Base-by-base conservation (phyloP, 2,888 invertebrate genomes). In the Trichacis sp. region DNA sequence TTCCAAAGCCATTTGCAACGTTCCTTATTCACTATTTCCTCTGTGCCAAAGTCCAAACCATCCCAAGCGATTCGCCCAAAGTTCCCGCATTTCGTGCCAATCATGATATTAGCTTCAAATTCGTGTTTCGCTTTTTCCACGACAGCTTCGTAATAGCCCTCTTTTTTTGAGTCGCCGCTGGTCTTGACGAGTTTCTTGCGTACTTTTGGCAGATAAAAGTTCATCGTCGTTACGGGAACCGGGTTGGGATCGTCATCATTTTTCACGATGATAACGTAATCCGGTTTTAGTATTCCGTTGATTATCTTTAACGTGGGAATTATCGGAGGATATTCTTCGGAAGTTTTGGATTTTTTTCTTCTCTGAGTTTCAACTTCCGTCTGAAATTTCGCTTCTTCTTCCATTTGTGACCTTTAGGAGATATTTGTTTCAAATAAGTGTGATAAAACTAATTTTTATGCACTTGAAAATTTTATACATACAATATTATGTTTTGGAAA, bases 11-110 rank as follows among this genome's bases (percentile, higher is more conserved):
- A 81, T 51, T 77, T 80, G 1, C 85, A 79, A 2, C 72, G 72
- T 72, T 93, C 92, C 5, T 87, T 88, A 72, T 89, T 89, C 0
- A 91, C 87, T 0, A 85, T 79, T 73, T 88, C 87, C 0, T 89
- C 91, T 15, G 90, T 88, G 69, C 88, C 87, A 64, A 89, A 89
- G 51, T 90, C 89, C 73, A 88, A 88, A 11, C 93, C 93, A 73
- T 91, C 89, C 91, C 92, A 93, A 0, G 86, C 81, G 53, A 87
- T 76, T 73, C 85, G 80, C 36, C 85, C 76, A 68, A 87, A 70
- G 65, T 86, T 85, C 24, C 89, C 84, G 30, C 76, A 77, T 0
- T 75, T 62, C 0, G 82, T 80, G 1, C 59, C 59, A 5, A 59
- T 29, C 42, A 52, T 53, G 12, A 59, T 48, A n/a, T 20, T 53